These are phyloP conservation scores for Etia nguti DNA, from an alignment of 2,113 vertebrate genomes.

Conservation along the genomic window DNA sequence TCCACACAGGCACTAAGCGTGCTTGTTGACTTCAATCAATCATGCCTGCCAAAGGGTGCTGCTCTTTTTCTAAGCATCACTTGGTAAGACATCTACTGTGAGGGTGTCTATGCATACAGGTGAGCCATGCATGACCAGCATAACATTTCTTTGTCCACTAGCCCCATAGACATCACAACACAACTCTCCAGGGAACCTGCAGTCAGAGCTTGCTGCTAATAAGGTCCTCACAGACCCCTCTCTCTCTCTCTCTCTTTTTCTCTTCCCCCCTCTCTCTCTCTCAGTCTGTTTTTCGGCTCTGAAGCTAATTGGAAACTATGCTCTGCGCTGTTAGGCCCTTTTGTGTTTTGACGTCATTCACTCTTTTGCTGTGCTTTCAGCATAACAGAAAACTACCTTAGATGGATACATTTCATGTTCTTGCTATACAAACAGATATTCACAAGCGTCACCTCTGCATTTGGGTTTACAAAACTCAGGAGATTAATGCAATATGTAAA, in stretches of 20 bases:
- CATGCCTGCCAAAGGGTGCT: not conserved
- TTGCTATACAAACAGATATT: not conserved
- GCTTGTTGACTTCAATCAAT: not conserved
- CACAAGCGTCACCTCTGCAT: not conserved
- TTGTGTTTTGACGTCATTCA: not conserved
- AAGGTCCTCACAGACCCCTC: not conserved
- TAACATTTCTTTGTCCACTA: not conserved
- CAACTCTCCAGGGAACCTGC: not conserved
- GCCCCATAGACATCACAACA: not conserved
- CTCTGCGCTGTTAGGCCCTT: not conserved
- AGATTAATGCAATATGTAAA: not conserved
- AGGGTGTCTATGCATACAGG: not conserved
- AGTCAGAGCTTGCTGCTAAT: not conserved
- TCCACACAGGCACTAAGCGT: not conserved
- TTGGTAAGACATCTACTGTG: not conserved
- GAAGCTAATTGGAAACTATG: slow-evolving; percentile 19
- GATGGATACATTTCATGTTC: not conserved
- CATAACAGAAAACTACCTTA: not conserved
- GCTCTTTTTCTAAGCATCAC: not conserved
- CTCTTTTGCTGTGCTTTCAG: not conserved
- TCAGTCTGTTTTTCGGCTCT: not conserved
- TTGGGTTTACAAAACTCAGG: not conserved
- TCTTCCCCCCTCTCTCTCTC: not conserved
- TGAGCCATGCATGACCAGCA: not conserved
- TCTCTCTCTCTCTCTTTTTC: accelerated